These are phyloP conservation scores for Microtus richardsoni DNA, from an alignment of 2,113 vertebrate species.

Conservation along the genomic window DNA sequence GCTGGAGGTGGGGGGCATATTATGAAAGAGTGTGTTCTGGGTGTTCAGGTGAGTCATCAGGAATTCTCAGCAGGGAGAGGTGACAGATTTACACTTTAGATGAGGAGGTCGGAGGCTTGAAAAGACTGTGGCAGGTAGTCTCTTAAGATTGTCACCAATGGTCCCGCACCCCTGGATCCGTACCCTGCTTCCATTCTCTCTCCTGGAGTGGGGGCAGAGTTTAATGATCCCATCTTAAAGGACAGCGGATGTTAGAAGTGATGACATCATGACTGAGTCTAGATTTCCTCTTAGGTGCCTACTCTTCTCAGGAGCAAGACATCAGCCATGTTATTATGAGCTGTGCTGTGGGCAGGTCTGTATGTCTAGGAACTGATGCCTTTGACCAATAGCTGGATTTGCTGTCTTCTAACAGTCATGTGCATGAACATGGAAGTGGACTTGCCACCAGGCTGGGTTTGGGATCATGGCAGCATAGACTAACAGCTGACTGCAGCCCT, in stretches of 20 bases:
- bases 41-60: neutral
- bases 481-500: neutral
- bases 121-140: neutral
- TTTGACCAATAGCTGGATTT: neutral
- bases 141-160: neutral
- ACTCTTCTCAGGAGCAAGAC: neutral
- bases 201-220: neutral
- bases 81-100: neutral
- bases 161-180: neutral
- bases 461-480: neutral
- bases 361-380: neutral
- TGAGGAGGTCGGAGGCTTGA: neutral
- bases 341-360: neutral
- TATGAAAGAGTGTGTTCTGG: neutral
- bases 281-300: neutral
- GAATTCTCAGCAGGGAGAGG: neutral
- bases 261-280: neutral
- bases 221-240: neutral
- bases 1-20: neutral
- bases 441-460: neutral
- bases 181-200: neutral
- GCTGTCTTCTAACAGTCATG: neutral
- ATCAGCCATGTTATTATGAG: neutral
- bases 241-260: neutral
- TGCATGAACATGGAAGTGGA: neutral